These are phyloP conservation scores for Notarius lentiginosus DNA, from an alignment of 2,113 vertebrate species.

Conservation along the genomic window DNA sequence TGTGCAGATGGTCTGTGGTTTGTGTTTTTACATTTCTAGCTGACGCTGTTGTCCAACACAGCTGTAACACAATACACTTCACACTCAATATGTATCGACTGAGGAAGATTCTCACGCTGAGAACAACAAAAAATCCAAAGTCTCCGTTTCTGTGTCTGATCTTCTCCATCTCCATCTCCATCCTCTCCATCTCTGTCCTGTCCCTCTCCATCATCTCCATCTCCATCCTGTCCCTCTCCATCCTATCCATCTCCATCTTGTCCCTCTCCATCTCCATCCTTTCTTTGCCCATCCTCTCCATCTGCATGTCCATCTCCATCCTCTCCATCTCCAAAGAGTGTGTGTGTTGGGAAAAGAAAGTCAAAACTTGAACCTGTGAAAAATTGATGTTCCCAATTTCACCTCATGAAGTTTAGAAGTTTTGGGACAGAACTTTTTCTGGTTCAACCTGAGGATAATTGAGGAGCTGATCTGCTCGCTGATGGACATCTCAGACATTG, in stretches of 20 bases:
- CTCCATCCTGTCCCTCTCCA: background rate
- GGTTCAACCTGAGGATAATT: background rate
- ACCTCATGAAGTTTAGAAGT: background rate
- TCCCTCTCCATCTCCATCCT: background rate
- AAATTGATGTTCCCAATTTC: background rate
- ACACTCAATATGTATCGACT: slow-evolving; percentile 44
- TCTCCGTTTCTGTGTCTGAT: background rate
- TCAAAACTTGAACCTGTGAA: background rate
- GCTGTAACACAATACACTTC: slow-evolving; percentile 45
- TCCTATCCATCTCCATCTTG: background rate
- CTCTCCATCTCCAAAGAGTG: background rate
- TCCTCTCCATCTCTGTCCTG: background rate
- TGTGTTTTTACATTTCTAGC: slow-evolving; percentile 40
- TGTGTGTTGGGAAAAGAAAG: background rate
- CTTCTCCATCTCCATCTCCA: background rate
- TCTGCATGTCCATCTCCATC: background rate
- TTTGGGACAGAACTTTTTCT: background rate
- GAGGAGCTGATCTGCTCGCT: background rate
- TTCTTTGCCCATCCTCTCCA: background rate
- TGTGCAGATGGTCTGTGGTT: background rate
- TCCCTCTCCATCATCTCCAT: background rate
- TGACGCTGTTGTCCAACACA: slow-evolving; percentile 54
- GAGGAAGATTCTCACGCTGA: slow-evolving; percentile 14
- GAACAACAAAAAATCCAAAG: slow-evolving; percentile 4
- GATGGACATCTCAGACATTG: background rate